Evolutionary conservation across 2,888 invertebrate genomes (phyloP).

Genomic region (Leptinotarsa haldemani): DNA sequence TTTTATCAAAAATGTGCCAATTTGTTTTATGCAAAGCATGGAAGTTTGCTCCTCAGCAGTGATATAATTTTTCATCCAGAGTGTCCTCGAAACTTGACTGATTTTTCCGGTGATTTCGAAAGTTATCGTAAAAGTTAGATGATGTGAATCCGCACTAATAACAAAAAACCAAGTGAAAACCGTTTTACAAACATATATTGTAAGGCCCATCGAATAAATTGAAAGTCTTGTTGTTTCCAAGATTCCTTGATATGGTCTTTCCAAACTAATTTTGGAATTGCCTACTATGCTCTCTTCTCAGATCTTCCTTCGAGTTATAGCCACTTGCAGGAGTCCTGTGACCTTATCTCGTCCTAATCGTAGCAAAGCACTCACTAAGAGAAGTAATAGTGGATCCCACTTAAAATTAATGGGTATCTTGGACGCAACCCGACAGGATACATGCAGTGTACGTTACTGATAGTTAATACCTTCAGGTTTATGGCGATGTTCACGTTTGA

Average conservation of each 20-base stretch:
- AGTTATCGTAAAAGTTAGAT: too few relatives aligned
- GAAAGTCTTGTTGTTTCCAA: slow-evolving; percentile 3
- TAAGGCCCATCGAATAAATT: neutral
- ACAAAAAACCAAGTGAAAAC: too few relatives aligned
- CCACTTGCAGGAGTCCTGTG: slow-evolving; percentile 32
- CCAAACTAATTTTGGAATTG: neutral
- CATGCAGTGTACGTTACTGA: slow-evolving; percentile 8
- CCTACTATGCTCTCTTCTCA: slow-evolving; percentile 19
- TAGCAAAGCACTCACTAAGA: slow-evolving; percentile 18
- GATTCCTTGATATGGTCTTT: neutral
- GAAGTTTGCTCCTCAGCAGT: too few relatives aligned
- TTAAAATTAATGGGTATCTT: slow-evolving; percentile 32
- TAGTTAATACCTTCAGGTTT: neutral
- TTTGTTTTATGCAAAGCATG: too few relatives aligned
- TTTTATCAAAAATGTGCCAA: too few relatives aligned
- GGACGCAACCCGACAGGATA: neutral
- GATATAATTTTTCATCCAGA: too few relatives aligned
- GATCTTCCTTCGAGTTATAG: slow-evolving; percentile 28
- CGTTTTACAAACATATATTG: too few relatives aligned
- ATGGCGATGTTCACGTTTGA: neutral
- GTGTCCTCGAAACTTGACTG: too few relatives aligned
- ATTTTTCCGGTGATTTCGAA: too few relatives aligned
- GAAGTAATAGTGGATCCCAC: slow-evolving; percentile 38
- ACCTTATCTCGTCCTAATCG: slow-evolving; percentile 27
- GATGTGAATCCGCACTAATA: too few relatives aligned